A percentile compares a stretch with the other conserved stretches of the same genome.
Conservation (phyloP, 30 jellyfish, hydroid and myxozoan genomes). For the Hydractinia echinata region DNA sequence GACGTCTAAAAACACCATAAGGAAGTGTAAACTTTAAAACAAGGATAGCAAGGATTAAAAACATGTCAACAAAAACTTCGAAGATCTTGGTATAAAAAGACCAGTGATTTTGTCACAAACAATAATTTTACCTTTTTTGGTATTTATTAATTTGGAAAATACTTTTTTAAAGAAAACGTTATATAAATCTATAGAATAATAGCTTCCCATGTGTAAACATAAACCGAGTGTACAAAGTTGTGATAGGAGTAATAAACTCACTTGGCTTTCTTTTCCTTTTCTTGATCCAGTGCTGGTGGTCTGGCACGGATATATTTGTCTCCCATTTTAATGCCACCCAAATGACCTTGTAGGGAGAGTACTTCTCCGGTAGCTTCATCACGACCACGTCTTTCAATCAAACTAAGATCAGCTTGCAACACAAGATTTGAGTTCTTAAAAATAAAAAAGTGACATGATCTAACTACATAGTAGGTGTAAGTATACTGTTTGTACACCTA, state of each 20-base stretch:
- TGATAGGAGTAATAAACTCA: slow-evolving; percentile 11
- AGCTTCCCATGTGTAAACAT: no score
- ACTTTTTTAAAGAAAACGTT: no score
- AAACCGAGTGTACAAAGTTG: background rate
- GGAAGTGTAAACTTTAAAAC: no score
- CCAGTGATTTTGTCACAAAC: no score
- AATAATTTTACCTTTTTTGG: no score
- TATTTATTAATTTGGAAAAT: no score
- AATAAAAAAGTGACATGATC: background rate
- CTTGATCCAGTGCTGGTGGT: slow-evolving; percentile 78
- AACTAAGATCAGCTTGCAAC: slow-evolving; percentile 94
- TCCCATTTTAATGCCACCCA: slow-evolving; percentile 88
- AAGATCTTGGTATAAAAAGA: no score
- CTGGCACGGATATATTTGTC: slow-evolving; percentile 83
- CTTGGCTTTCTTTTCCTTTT: slow-evolving; percentile 81
- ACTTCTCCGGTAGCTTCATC: slow-evolving; percentile 99
- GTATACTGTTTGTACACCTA: background rate
- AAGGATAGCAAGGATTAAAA: no score
- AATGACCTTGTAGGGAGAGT: slow-evolving; percentile 85
- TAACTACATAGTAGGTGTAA: background rate
- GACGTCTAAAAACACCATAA: slow-evolving; percentile 41
- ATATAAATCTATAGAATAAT: background rate
- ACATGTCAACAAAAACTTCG: no score
- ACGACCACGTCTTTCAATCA: slow-evolving; percentile 90
- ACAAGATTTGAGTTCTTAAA: slow-evolving; percentile 94